These are phyloP conservation scores for Buphagus erythrorhynchus DNA, from an alignment of 2,797 vertebrate species.

Conservation along the genomic window DNA sequence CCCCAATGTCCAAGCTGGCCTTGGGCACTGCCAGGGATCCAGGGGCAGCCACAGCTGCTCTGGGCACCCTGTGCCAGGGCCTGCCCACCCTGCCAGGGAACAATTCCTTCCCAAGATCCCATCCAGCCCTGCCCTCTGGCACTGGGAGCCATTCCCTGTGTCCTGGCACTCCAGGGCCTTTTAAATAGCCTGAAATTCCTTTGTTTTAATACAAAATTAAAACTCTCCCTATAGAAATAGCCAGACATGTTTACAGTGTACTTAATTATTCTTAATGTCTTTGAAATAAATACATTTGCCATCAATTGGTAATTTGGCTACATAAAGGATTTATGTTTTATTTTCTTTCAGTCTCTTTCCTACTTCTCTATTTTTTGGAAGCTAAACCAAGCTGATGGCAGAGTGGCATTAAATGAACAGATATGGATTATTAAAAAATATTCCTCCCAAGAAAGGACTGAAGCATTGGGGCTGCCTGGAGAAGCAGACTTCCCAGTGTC, in stretches of 20 bases:
- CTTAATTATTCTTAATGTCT: background rate
- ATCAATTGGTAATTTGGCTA: background rate
- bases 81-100: background rate
- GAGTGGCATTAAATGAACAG: background rate
- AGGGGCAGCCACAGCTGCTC: background rate
- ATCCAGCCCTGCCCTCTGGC: background rate
- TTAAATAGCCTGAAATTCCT: background rate
- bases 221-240: background rate
- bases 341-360: background rate
- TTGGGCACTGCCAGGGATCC: background rate
- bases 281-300: background rate
- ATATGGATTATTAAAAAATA: background rate
- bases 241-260: background rate
- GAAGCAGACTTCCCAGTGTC: background rate
- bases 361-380: rapidly evolving
- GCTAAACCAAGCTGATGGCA: background rate
- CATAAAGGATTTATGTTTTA: background rate
- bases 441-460: background rate
- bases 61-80: background rate
- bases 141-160: background rate
- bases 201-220: background rate
- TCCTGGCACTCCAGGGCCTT: background rate
- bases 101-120: rapidly evolving
- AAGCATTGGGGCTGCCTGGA: background rate
- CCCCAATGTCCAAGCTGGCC: background rate